Conservation (phyloP, 1,140 invertebrate genomes). For the Cydia strobilella region DNA sequence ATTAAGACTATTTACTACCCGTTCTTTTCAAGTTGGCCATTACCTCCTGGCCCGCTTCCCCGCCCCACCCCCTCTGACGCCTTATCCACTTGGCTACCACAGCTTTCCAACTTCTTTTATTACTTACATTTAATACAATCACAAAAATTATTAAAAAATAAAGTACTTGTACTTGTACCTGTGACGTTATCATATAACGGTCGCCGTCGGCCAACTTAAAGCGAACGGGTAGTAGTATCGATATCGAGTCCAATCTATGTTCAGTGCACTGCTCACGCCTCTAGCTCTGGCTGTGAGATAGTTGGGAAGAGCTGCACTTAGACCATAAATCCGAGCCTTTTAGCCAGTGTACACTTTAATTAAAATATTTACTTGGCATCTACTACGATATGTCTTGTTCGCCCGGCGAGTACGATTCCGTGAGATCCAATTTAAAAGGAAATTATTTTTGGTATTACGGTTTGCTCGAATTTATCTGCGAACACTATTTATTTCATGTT, state of each 20-base stretch:
- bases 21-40: too few relatives aligned
- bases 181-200: too few relatives aligned
- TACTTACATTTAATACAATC: too few relatives aligned
- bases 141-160: too few relatives aligned
- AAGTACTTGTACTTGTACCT: too few relatives aligned
- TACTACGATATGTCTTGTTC: conserved; percentile 25
- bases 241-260: background rate
- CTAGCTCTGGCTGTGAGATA: background rate
- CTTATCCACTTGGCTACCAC: too few relatives aligned
- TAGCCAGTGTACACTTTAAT: conserved; percentile 27
- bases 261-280: background rate
- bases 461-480: background rate
- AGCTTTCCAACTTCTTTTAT: too few relatives aligned
- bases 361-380: conserved; percentile 32
- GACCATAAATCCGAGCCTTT: conserved; percentile 20
- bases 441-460: background rate
- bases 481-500: background rate
- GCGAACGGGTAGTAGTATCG: background rate
- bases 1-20: too few relatives aligned
- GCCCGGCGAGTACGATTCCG: background rate
- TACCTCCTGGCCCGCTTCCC: too few relatives aligned
- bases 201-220: too few relatives aligned
- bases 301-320: conserved; percentile 27
- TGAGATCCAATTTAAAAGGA: conserved; percentile 9
- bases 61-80: too few relatives aligned